Percentiles rank a stretch among this genome's conserved stretches.
These are phyloP conservation scores for Gonioctena quinquepunctata DNA, from an alignment of 1,140 invertebrate genomes.

Conservation along the genomic window DNA sequence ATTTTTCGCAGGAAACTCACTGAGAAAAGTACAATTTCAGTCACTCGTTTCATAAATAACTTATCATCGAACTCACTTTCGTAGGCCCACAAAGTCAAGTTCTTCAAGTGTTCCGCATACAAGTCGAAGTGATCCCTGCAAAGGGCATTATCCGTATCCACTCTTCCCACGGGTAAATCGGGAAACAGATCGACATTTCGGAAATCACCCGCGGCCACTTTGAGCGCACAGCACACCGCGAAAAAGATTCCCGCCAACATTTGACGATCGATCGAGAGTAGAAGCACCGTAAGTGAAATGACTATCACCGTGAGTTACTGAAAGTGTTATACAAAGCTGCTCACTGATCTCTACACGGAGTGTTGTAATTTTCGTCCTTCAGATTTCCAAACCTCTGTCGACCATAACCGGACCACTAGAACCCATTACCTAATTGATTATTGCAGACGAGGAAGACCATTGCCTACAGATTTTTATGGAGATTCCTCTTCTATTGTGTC, in stretches of 20 bases:
- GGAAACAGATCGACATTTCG: constrained; percentile 33
- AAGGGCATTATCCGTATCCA: constrained; percentile 31
- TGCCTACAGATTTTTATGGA: no score
- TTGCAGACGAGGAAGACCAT: not conserved
- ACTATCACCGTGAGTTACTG: constrained; percentile 22
- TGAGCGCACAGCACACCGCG: constrained; percentile 9
- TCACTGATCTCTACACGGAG: not conserved
- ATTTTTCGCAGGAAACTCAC: no score
- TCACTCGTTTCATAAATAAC: no score
- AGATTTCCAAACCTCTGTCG: constrained; percentile 3
- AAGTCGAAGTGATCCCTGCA: constrained; percentile 36
- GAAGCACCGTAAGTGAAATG: constrained; percentile 10
- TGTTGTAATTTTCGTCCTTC: constrained; percentile 21
- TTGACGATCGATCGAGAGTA: not conserved
- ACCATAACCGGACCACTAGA: not conserved
- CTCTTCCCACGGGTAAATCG: constrained; percentile 25
- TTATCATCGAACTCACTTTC: constrained; percentile 36
- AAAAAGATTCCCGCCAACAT: constrained; percentile 13
- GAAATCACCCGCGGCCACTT: not conserved
- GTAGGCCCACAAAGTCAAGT: constrained; percentile 42
- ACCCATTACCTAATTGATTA: not conserved
- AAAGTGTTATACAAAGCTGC: constrained; percentile 14
- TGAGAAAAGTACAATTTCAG: no score
- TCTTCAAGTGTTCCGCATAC: constrained; percentile 37
- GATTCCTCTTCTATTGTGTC: no score